Evolutionary conservation across 1,140 invertebrate genomes (phyloP).

Genomic region (Drosophila bocqueti): DNA sequence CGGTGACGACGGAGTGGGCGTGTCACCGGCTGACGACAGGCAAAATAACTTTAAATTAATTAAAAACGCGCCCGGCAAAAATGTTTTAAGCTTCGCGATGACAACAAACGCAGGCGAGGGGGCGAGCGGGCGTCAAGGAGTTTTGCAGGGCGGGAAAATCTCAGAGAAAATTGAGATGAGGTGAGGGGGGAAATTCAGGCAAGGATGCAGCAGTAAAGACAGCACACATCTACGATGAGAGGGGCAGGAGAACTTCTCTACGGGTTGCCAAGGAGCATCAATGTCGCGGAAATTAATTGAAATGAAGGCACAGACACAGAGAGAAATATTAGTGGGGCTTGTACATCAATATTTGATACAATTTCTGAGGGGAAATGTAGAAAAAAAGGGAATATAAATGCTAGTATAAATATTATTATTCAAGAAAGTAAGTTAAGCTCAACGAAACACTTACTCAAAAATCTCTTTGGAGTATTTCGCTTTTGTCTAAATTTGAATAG

Average conservation of each 20-base stretch:
- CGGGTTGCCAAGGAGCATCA: constrained; percentile 67
- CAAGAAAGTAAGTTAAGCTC: background rate
- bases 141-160: background rate
- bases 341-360: background rate
- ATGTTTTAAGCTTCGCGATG: constrained; percentile 70
- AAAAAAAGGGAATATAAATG: background rate
- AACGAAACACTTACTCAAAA: background rate
- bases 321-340: background rate
- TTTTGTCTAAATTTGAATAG: background rate
- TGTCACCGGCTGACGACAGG: constrained; percentile 54
- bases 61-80: constrained; percentile 79
- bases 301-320: constrained; percentile 57
- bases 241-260: constrained; percentile 16
- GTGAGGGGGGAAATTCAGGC: background rate
- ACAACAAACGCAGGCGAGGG: constrained; percentile 61
- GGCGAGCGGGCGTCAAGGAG: constrained; percentile 28
- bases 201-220: constrained; percentile 26
- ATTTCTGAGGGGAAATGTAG: background rate
- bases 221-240: constrained; percentile 32
- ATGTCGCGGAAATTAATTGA: constrained; percentile 83
- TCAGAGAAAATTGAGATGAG: constrained; percentile 3
- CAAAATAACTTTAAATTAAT: constrained; percentile 83
- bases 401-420: background rate
- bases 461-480: background rate
- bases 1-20: constrained; percentile 6